phyloP scores from a whole-genome alignment of 2,888 invertebrate genomes.

The Anorthoa munda region DNA sequence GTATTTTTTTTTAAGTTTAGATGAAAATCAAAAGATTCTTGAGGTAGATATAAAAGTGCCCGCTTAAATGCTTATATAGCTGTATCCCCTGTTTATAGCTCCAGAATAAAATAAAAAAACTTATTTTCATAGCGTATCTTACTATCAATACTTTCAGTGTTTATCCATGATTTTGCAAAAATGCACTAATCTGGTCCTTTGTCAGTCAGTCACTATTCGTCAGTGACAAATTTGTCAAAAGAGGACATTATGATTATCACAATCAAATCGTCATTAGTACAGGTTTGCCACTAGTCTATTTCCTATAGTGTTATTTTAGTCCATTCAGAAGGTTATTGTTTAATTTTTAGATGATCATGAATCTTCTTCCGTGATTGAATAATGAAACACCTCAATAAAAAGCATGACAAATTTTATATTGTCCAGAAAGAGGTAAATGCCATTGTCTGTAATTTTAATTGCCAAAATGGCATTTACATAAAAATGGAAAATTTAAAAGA shows the following conservation, averaged over 20 bases:
- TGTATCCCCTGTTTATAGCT: no score
- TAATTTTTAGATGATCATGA: slow-evolving; percentile 27
- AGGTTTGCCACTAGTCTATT: background rate
- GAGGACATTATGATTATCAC: slow-evolving; percentile 4
- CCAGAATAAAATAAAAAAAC: no score
- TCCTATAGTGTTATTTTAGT: slow-evolving; percentile 30
- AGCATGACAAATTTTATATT: background rate
- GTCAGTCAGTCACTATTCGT: background rate
- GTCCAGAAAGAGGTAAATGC: background rate
- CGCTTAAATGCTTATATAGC: no score
- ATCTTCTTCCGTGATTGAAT: slow-evolving; percentile 29
- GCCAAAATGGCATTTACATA: background rate
- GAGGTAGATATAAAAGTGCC: no score
- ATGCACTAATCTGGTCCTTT: background rate
- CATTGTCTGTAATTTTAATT: background rate
- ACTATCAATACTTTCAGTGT: no score
- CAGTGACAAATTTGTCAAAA: background rate
- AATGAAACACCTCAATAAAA: no score
- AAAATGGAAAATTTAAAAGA: no score
- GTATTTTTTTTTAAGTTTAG: no score
- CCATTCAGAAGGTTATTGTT: slow-evolving; percentile 39
- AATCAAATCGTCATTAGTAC: slow-evolving; percentile 18
- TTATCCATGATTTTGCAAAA: no score
- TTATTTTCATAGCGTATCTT: no score
- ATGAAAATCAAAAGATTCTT: no score